These are phyloP conservation scores for Eupithecia centaureata DNA, from an alignment of 2,888 invertebrate genomes.

Conservation along the genomic window DNA sequence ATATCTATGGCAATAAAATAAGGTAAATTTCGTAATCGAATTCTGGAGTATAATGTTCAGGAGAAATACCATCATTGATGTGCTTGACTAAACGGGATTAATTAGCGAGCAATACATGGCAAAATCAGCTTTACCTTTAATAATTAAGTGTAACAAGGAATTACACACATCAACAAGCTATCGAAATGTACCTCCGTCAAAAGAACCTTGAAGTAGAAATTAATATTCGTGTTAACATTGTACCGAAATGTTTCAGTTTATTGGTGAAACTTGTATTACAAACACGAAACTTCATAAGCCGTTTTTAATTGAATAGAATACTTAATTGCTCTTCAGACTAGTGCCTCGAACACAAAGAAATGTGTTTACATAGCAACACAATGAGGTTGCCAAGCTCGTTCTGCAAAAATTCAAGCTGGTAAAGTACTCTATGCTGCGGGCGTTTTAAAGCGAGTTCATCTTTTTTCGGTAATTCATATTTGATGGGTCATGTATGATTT, in stretches of 20 bases:
- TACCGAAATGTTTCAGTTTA: background rate
- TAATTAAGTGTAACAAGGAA: constrained; percentile 21
- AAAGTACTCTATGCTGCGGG: constrained; percentile 27
- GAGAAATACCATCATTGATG: constrained; percentile 8
- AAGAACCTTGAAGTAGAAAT: constrained; percentile 15
- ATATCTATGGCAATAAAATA: background rate
- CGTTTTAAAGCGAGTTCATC: constrained; percentile 28
- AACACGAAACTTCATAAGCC: constrained; percentile 5
- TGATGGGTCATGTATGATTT: constrained; percentile 39
- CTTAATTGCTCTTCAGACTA: background rate
- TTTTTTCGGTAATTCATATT: constrained; percentile 41
- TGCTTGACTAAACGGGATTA: constrained; percentile 19
- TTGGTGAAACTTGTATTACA: background rate
- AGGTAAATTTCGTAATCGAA: background rate
- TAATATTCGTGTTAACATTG: constrained; percentile 10
- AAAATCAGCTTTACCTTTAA: constrained; percentile 21
- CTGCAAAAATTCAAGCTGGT: constrained; percentile 24
- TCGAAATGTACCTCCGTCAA: constrained; percentile 3
- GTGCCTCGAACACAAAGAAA: constrained; percentile 9
- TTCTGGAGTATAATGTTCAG: constrained; percentile 6
- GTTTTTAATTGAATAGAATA: constrained; percentile 4
- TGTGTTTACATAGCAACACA: constrained; percentile 8
- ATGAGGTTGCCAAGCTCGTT: constrained; percentile 23
- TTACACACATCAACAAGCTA: constrained; percentile 14
- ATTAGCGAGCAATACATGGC: constrained; percentile 22